These are phyloP conservation scores for Dioctria rufipes DNA, from an alignment of 2,888 invertebrate genomes.

Conservation along the genomic window DNA sequence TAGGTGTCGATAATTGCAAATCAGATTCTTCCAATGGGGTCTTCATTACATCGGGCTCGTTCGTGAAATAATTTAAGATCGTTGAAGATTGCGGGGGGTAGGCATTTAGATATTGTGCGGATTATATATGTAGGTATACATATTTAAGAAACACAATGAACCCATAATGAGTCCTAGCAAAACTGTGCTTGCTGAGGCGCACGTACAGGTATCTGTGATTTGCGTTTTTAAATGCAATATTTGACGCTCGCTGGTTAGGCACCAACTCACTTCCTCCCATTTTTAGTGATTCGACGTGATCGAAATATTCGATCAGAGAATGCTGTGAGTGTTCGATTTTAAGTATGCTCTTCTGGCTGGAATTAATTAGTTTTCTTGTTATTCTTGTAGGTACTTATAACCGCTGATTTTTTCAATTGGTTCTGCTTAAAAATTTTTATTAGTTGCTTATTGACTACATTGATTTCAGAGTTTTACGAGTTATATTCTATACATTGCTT, in stretches of 20 bases:
- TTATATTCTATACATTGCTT: no score
- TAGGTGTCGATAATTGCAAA: constrained; percentile 23
- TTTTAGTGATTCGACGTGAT: constrained; percentile 57
- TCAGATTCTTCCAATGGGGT: not conserved
- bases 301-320: constrained; percentile 40
- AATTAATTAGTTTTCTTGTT: not conserved
- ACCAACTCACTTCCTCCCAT: constrained; percentile 55
- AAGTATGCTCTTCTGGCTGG: not conserved
- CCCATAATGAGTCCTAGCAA: constrained; percentile 25
- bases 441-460: no score
- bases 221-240: constrained; percentile 27
- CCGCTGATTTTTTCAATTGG: no score
- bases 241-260: constrained; percentile 29
- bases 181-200: not conserved
- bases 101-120: no score
- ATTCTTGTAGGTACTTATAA: no score
- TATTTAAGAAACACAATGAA: constrained; percentile 28
- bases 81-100: not conserved
- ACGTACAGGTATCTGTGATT: not conserved
- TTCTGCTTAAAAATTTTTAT: not conserved
- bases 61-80: not conserved
- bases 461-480: no score
- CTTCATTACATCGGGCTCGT: not conserved
- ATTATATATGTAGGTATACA: not conserved
- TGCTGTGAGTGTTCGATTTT: not conserved